Base-by-base conservation (phyloP, 2,797 vertebrate genomes). In the Pantherophis alleghaniensis region DNA sequence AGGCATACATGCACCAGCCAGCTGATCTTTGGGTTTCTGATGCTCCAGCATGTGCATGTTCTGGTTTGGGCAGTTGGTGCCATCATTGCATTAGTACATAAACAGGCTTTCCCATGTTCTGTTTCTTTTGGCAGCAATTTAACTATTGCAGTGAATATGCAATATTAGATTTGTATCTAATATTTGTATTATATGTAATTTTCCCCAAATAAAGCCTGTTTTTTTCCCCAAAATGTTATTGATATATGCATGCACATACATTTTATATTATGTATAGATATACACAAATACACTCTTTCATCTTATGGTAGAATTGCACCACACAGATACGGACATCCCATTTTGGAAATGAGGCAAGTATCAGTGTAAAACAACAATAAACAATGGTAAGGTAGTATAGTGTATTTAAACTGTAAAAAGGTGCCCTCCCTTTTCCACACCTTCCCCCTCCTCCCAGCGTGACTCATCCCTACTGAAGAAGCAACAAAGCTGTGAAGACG, bases 361-460 rank as follows among this genome's bases (percentile, higher is more conserved):
- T n/a, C 7, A 42, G 14, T 42, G 11, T 86, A 56, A 20, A 56
- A 89, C 79, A 53, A 90, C 11, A 83, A 74, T 69, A 90, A 74
- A 90, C 32, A 74, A 61, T 16, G 47, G 56, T 12, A 47, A 83
- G 55, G 26, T 83, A 63, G n/a, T 86, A 37, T 37, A 74, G 16
- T 18, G 47, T 59, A 89, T 89, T 93, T 86, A 66, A 66, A 89
- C 32, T 51, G 97, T 98, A 95, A 96, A 94, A 95, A 95, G 97
- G 97, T 97, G 96, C 56, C 97, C 98, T 97, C 98, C 98, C 98
- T 97, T 95, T 98, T 97, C 97, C 96, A 97, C 96, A 97, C 98
- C 97, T 97, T 97, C 97, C 94, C 93, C 97, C 97, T 97, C 97
- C 96, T 97, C 97, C 96, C 96, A 93, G 95, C 91, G 93, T 98